Evolutionary conservation across 2,113 vertebrate species (phyloP), one percentile per base, ranked within the genome.

Genomic region (Cololabis saira): DNA sequence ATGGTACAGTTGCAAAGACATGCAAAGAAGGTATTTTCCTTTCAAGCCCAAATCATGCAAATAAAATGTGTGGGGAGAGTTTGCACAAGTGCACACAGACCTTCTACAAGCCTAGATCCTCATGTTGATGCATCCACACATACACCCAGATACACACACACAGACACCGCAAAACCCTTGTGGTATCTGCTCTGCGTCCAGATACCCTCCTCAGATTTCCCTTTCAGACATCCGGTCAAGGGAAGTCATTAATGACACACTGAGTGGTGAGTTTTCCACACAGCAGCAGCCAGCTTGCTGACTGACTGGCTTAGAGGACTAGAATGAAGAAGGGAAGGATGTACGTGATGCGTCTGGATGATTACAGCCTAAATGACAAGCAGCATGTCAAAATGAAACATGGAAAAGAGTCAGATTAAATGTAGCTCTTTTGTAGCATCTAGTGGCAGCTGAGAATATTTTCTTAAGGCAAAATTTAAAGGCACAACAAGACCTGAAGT

Each of bases 121-220:
- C 58, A 33, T 15, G n/a, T 37, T 50, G 18, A 22, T 43, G 5
- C 27, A 27, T 72, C 43, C 41, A 47, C 11, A 2, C 41, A 30
- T 21, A 47, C 50, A 55, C 30, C 45, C 55, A 42, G 43, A 64
- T 40, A 37, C 6, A 37, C 9, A 52, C 51, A 55, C 45, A 52
- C 50, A 48, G 56, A 40, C 59, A 60, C 45, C 40, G 2, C 50
- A 73, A 47, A 63, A 15, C 55, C 68, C 61, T 58, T 70, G 62
- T 60, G 47, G 64, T 62, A 61, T 72, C 51, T 55, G 50, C 56
- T 17, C n/a, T 45, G 58, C 22, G 64, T 22, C 71, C 68, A 83
- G 55, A 82, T 76, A 49, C 22, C 66, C 80, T 78, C 33, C 81
- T 90, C 85, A 82, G 65, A 78, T 82, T 65, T 76, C 88, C 56